A percentile compares a stretch with the other conserved stretches of the same genome.
Evolutionary conservation across 2,888 invertebrate species (phyloP).

Genomic region (Petrophora chlorosata): DNA sequence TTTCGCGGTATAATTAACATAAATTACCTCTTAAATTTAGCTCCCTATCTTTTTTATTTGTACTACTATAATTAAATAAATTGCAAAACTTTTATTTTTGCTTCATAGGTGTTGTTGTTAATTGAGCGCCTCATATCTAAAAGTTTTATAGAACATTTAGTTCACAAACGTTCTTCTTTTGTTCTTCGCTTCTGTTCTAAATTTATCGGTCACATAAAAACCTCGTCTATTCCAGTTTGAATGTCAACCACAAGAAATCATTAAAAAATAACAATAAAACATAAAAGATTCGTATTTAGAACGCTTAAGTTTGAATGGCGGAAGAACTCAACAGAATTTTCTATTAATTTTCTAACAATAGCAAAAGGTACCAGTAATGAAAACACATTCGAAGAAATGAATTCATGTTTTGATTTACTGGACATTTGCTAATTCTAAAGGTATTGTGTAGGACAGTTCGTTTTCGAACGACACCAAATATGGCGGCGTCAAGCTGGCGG

Average conservation of each 20-base stretch:
- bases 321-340: constrained; percentile 5
- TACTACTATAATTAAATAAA: no score
- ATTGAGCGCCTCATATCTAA: no score
- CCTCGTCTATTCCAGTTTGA: not conserved
- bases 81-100: no score
- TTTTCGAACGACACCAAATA: not conserved
- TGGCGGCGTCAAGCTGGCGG: not conserved
- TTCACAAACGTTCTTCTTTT: no score
- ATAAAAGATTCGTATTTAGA: not conserved
- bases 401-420: constrained; percentile 10
- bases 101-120: no score
- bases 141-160: no score
- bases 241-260: not conserved
- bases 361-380: not conserved
- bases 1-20: no score
- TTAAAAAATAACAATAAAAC: not conserved
- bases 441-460: not conserved
- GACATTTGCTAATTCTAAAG: constrained; percentile 1
- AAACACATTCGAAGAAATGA: constrained; percentile 1
- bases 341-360: constrained; percentile 10
- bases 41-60: no score
- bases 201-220: not conserved
- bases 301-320: constrained; percentile 1
- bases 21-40: no score
- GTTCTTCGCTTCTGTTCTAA: no score